phyloP scores from a whole-genome alignment of 2,113 vertebrate genomes.

The Planiliza haematocheilus region DNA sequence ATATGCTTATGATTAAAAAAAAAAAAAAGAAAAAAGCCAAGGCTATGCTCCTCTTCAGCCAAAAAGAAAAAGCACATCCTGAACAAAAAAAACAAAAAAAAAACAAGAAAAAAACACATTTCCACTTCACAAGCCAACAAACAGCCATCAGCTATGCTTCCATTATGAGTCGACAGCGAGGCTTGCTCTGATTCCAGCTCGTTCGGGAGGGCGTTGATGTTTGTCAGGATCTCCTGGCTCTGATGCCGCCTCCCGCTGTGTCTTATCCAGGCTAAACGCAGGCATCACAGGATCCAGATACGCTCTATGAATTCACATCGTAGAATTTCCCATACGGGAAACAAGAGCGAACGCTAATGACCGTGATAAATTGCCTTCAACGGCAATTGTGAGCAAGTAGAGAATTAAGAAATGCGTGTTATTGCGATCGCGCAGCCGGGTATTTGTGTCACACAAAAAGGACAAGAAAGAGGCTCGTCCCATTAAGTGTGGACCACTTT shows the following conservation, averaged over 20 bases:
- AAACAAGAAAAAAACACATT: neutral
- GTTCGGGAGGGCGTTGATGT: slow-evolving; percentile 10
- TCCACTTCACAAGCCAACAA: neutral
- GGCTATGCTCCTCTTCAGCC: neutral
- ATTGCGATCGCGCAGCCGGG: slow-evolving; percentile 36
- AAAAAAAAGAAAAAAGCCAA: too few species aligned
- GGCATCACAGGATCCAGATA: slow-evolving; percentile 32
- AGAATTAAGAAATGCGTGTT: slow-evolving; percentile 1
- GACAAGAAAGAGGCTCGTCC: neutral
- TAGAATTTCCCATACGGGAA: slow-evolving; percentile 1
- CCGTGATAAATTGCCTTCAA: slow-evolving; percentile 29
- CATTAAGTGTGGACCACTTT: slow-evolving; percentile 12
- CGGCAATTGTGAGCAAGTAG: neutral
- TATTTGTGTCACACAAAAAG: slow-evolving; percentile 20
- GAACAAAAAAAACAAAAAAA: neutral
- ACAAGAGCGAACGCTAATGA: slow-evolving; percentile 17
- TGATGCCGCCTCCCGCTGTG: slow-evolving; percentile 33
- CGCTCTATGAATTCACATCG: neutral
- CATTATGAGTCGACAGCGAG: neutral
- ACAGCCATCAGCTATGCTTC: neutral
- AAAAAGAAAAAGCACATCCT: neutral
- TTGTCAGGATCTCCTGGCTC: slow-evolving; percentile 31
- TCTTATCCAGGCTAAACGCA: slow-evolving; percentile 58
- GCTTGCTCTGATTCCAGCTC: slow-evolving; percentile 1
- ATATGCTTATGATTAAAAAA: neutral